phyloP scores from a whole-genome alignment of 2,797 vertebrate genomes.

The Ateles fusciceps region DNA sequence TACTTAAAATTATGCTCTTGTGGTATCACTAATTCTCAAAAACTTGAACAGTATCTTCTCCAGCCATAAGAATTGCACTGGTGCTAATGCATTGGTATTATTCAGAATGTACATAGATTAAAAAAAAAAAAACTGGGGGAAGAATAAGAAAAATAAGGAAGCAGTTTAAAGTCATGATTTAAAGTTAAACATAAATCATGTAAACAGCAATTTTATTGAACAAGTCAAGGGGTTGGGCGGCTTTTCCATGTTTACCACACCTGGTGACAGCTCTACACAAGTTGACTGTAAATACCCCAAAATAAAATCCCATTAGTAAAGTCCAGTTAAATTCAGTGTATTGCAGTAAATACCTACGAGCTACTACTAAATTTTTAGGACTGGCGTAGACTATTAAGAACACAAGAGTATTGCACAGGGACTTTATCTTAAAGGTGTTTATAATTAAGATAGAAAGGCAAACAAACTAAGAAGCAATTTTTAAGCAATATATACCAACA shows the following conservation, averaged over 20 bases:
- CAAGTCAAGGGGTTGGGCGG: not conserved
- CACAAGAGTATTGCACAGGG: not conserved
- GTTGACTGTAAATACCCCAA: not conserved
- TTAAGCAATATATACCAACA: not conserved
- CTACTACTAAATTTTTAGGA: not conserved
- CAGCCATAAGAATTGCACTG: not conserved
- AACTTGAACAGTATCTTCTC: not conserved
- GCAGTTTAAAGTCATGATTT: constrained; percentile 3
- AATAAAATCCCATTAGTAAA: constrained; percentile 7
- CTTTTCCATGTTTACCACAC: not conserved
- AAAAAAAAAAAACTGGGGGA: not conserved
- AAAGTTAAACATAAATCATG: constrained; percentile 22
- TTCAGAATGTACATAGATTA: not conserved
- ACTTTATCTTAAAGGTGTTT: not conserved
- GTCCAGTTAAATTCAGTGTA: not conserved
- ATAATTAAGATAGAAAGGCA: not conserved
- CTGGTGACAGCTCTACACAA: not conserved
- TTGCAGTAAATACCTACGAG: not conserved
- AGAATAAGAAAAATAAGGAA: not conserved
- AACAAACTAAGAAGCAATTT: not conserved
- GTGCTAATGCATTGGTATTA: not conserved
- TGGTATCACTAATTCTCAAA: constrained; percentile 38
- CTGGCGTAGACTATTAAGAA: not conserved
- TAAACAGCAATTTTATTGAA: constrained; percentile 33
- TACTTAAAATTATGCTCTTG: constrained; percentile 25